Evolutionary conservation across 2,888 invertebrate genomes (phyloP), one percentile per base, ranked within the genome.

Genomic region (Tiliacea aurago): DNA sequence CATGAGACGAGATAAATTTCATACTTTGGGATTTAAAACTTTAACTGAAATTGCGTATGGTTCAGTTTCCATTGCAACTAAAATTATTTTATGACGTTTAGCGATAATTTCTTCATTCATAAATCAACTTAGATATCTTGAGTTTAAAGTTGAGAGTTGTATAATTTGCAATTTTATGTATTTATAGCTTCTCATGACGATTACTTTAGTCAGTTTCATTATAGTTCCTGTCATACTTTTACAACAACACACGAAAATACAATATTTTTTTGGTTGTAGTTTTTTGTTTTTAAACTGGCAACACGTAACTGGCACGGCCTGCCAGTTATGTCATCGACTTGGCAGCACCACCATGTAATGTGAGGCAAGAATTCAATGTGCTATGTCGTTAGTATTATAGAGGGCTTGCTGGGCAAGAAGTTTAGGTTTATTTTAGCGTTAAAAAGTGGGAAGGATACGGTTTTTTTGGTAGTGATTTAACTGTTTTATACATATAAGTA

Each of bases 261-360:
- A 37, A 41, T n/a, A 41, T 33, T 73, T 64, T 70, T 65, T 41
- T 43, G 11, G 43, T 33, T n/a, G 47, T 59, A 4, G 61, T 55
- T 73, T 71, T 73, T 58, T 78, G 80, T 73, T 59, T 75, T 78
- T 66, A 53, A 58, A 51, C 70, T 70, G 41, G 56, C 18, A 70
- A 58, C 63, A 53, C 37, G 70, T 61, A 61, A 72, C 73, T 74
- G 74, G 76, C 81, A 67, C 58, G 62, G 62, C 37, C 55, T 70
- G 73, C 56, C 65, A 64, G 82, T 76, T 83, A 75, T 70, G 83
- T 84, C 76, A 74, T 64, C 23, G 61, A 78, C 73, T 81, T 81
- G 85, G 80, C 83, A 85, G 41, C 85, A 20, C 15, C 45, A 49
- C 56, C 61, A 23, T 43, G 64, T 63, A 53, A 51, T 70, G 68